Evolutionary conservation across 37 sponge, comb jelly and placozoan genomes (phyloP).

Genomic region (Ianthella basta): DNA sequence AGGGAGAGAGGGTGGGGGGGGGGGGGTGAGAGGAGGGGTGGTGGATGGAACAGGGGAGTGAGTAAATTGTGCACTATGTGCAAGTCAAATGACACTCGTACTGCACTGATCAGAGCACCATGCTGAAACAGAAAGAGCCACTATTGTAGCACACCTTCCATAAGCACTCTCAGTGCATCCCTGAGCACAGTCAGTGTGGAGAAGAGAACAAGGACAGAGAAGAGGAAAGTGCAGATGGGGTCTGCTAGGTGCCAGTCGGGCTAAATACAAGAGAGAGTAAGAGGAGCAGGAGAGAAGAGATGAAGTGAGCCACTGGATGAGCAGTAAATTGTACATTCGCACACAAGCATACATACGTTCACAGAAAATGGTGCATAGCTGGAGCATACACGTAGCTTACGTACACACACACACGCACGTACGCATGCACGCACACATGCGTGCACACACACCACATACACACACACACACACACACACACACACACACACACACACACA

Average conservation of each 20-base stretch:
- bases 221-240: slow-evolving; percentile 97
- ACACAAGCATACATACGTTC: too few species aligned
- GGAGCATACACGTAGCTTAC: too few species aligned
- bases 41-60: too few species aligned
- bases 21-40: not conserved
- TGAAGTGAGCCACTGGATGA: not conserved
- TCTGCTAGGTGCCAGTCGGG: slow-evolving; percentile 94
- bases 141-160: slow-evolving; percentile 86
- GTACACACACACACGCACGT: too few species aligned
- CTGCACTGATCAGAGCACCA: not conserved
- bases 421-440: not conserved
- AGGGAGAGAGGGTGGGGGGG: not conserved
- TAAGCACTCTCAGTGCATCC: slow-evolving; percentile 92
- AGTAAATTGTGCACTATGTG: too few species aligned
- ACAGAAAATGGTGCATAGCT: too few species aligned
- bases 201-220: slow-evolving; percentile 83
- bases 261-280: slow-evolving; percentile 44
- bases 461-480: too few species aligned
- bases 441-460: not conserved
- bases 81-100: too few species aligned
- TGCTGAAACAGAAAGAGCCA: not conserved
- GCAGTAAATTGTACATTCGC: not conserved
- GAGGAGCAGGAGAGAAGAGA: too few species aligned
- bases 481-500: not conserved
- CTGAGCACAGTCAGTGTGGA: slow-evolving; percentile 91